phyloP scores from a whole-genome alignment of 2,797 vertebrate genomes.

The Propithecus deckenii region DNA sequence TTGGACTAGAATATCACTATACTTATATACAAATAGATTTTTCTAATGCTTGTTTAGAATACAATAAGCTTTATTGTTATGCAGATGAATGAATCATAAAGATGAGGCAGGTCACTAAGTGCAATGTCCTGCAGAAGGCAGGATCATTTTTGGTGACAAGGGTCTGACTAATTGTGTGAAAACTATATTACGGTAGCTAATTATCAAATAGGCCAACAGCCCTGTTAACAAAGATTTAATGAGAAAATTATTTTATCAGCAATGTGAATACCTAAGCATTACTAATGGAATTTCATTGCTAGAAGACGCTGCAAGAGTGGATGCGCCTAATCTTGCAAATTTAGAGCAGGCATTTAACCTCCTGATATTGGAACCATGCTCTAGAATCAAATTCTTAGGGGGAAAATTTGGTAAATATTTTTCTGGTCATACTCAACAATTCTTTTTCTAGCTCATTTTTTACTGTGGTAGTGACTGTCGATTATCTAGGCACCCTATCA shows the following conservation, averaged over 20 bases:
- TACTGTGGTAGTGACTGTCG: not conserved
- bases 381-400: not conserved
- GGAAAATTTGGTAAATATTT: not conserved
- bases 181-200: not conserved
- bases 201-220: not conserved
- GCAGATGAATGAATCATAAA: not conserved
- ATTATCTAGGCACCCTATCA: not conserved
- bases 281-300: constrained; percentile 1
- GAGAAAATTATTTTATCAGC: constrained; percentile 39
- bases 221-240: constrained; percentile 12
- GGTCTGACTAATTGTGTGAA: constrained; percentile 27
- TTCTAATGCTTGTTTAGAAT: not conserved
- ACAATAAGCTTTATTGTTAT: not conserved
- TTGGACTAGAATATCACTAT: not conserved
- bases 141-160: constrained; percentile 8
- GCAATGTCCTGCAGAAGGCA: not conserved
- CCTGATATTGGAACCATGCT: not conserved
- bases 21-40: constrained; percentile 9
- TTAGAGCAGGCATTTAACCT: not conserved
- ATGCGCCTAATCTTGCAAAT: not conserved
- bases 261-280: not conserved
- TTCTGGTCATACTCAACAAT: not conserved
- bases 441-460: not conserved
- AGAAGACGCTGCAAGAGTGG: not conserved
- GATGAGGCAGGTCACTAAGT: not conserved